Evolutionary conservation across 2,113 vertebrate genomes (phyloP), one percentile per base, ranked within the genome.

Genomic region (Peucedramus taeniatus): DNA sequence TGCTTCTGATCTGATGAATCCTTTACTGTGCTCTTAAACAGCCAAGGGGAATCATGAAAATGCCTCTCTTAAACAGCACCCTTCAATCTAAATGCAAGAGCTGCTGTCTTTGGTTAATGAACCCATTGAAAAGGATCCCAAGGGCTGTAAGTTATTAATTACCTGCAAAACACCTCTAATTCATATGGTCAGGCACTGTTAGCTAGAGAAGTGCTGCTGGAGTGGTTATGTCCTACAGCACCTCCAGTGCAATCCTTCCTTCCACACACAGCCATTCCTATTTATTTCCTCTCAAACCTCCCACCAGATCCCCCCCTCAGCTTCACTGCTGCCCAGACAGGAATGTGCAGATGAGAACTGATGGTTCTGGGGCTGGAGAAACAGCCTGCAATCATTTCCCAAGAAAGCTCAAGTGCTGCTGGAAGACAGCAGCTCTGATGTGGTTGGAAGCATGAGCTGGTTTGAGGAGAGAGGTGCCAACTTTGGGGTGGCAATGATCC

Each of bases 361-460:
- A 70, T 56, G 60, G 15, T 10, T 31, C 33, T 21, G 39, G 44
- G 64, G 77, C 72, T 39, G 64, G 17, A 78, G 40, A 60, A 81
- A 35, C 50, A 53, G 49, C 42, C 68, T 88, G 66, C 59, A 88
- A 20, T 3, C 13, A 27, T 33, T 42, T 75, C 83, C 77, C 81
- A 91, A 96, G 96, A 93, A 97, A 92, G 86, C 72, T 94, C 79
- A 88, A 93, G 79, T 51, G 69, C 39, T 89, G 74, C 80, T 96
- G 89, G 69, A 70, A 57, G 82, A 23, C 20, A 10, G 76, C 91
- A 76, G 45, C 74, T 83, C 42, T 7, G 76, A 92, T 53, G 60
- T 64, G 37, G 70, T 6, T 75, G 59, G 94, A 53, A 74, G 44
- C 20, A 6, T 1, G 57, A 79, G 50, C 35, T 80, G 88, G 4